Conservation (phyloP, 2,113 vertebrate species). For the Albula glossodonta region DNA sequence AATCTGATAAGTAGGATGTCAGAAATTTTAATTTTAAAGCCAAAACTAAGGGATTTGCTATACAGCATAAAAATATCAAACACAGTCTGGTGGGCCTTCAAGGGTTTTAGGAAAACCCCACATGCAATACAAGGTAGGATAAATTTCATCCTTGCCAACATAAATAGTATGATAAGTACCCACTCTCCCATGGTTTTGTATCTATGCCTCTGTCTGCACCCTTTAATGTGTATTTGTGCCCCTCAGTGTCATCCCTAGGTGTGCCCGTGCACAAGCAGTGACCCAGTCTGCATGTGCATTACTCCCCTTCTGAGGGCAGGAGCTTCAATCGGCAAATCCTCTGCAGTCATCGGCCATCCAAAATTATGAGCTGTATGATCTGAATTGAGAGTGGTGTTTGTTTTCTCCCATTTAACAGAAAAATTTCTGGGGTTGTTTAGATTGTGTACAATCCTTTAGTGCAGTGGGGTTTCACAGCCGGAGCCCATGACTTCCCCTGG, state of each 20-base stretch:
- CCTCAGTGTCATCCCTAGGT: neutral
- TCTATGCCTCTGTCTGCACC: neutral
- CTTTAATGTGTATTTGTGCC: neutral
- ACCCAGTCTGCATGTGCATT: neutral
- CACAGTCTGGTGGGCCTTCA: too few species aligned
- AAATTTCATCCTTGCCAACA: too few species aligned
- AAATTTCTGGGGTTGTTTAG: too few species aligned
- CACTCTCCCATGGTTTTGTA: neutral
- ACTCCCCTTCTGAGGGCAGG: neutral
- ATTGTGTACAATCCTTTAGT: too few species aligned
- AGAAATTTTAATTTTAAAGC: too few species aligned
- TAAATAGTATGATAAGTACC: neutral
- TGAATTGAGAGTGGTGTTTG: neutral
- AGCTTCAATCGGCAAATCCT: neutral
- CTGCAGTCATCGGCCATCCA: neutral
- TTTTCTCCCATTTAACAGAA: neutral
- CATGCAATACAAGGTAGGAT: too few species aligned
- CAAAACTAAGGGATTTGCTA: too few species aligned
- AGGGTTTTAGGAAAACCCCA: too few species aligned
- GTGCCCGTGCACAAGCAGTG: neutral
- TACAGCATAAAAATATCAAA: too few species aligned
- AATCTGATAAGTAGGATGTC: too few species aligned
- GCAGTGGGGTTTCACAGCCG: too few species aligned
- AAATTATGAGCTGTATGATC: neutral
- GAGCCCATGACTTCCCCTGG: too few species aligned